Evolutionary conservation across 2,888 invertebrate genomes (phyloP).

Genomic region (Scotopteryx bipunctaria): DNA sequence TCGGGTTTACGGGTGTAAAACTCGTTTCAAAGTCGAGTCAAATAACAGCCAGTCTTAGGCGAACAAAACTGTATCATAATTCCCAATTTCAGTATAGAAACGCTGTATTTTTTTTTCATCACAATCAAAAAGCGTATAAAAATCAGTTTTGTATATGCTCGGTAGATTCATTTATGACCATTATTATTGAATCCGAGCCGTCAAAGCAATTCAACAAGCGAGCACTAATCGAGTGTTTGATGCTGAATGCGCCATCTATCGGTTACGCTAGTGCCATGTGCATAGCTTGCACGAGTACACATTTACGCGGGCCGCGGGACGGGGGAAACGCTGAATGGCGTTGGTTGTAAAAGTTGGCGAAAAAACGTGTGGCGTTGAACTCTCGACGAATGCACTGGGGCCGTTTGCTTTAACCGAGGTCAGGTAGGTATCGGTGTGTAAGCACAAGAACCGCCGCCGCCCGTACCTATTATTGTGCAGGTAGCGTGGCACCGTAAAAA

Average conservation of each 20-base stretch:
- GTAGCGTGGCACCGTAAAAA: slow-evolving; percentile 35
- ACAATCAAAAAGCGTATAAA: too few species aligned
- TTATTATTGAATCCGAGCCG: too few species aligned
- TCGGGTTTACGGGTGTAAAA: too few species aligned
- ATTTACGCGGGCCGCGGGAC: slow-evolving; percentile 11
- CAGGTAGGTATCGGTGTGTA: slow-evolving; percentile 55
- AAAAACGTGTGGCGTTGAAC: slow-evolving; percentile 74
- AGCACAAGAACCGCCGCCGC: slow-evolving; percentile 11
- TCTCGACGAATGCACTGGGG: slow-evolving; percentile 64
- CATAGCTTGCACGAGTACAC: slow-evolving; percentile 18
- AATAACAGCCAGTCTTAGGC: too few species aligned
- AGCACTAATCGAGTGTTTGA: not conserved
- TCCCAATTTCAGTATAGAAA: too few species aligned
- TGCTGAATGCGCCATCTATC: slow-evolving; percentile 20
- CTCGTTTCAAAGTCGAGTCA: too few species aligned
- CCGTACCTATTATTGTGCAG: slow-evolving; percentile 36
- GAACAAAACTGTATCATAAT: too few species aligned
- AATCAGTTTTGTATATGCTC: too few species aligned
- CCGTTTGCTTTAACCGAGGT: slow-evolving; percentile 76
- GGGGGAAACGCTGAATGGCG: slow-evolving; percentile 40
- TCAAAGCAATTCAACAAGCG: too few species aligned
- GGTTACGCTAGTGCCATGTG: slow-evolving; percentile 23
- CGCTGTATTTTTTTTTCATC: too few species aligned
- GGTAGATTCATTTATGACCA: too few species aligned
- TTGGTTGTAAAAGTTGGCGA: slow-evolving; percentile 61